Base-by-base conservation (phyloP, 2,888 invertebrate species). In the Trilocha varians region DNA sequence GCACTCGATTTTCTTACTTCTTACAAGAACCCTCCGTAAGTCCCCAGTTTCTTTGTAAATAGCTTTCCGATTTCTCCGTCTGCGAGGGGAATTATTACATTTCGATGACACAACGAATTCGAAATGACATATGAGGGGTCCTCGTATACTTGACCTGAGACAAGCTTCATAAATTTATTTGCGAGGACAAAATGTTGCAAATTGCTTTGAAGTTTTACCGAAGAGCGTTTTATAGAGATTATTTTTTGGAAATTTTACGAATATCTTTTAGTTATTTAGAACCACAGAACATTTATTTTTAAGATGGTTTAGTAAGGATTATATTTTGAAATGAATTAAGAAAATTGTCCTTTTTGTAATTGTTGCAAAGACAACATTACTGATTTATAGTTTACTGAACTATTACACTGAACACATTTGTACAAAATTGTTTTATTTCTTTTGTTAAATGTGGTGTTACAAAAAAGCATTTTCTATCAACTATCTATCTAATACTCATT, bases 31-130 rank as follows among this genome's bases (percentile, higher is more conserved):
- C 63, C 60, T 57, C 43, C 55, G 55, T 43, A 56, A 54, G 59
- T 63, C 69, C 65, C 62, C 60, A 43, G 57, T 56, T 64, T 66
- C 68, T 77, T 78, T 78, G 77, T 78, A 75, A 78, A 80, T 78
- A 78, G 73, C 72, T 71, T 71, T 70, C 65, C 69, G 65, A 78
- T 70, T 62, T 52, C 55, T 54, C 53, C 59, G 53, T 52, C 54
- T 54, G 62, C 59, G 56, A 64, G 74, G 74, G 76, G 71, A 72
- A 76, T 78, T 82, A 84, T 79, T 80, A 73, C 78, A 73, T 80
- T 82, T 79, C 73, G 80, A 83, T 84, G 83, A 84, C 82, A 79
- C 66, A 77, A 73, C 76, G 74, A 77, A 82, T 79, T 73, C 65
- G 57, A 70, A 72, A 74, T 70, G 78, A 71, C 72, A 69, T 57